Percentiles rank a stretch among this genome's conserved stretches.
phyloP scores from a whole-genome alignment of 2,113 vertebrate species.

The Drymodes brunneopygia region DNA sequence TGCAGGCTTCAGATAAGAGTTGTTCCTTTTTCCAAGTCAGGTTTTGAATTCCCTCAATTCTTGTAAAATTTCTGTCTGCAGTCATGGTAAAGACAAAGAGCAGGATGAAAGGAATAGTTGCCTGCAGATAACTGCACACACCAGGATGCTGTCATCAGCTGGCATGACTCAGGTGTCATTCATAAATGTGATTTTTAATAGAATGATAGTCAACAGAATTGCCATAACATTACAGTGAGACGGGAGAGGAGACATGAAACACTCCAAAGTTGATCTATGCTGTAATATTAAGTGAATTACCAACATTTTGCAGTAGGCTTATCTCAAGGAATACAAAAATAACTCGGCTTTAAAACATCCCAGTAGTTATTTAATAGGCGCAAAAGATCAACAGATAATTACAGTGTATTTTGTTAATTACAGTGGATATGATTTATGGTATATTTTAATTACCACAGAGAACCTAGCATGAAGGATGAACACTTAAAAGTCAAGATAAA shows the following conservation, averaged over 20 bases:
- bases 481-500: conserved; percentile 38
- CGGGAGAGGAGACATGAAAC: neutral
- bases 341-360: conserved; percentile 25
- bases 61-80: conserved; percentile 18
- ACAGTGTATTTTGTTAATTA: conserved; percentile 40
- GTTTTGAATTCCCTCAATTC: conserved; percentile 11
- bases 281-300: conserved; percentile 12
- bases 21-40: neutral
- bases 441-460: conserved; percentile 46
- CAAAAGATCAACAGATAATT: conserved; percentile 56
- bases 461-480: conserved; percentile 11
- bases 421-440: conserved; percentile 16
- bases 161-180: neutral
- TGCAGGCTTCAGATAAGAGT: conserved; percentile 39
- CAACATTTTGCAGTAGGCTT: neutral
- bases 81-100: conserved; percentile 37
- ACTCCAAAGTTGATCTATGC: neutral
- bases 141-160: neutral
- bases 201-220: neutral
- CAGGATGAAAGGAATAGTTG: neutral
- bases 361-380: neutral
- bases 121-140: neutral
- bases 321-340: conserved; percentile 14
- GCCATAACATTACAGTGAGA: neutral
- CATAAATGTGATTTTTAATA: conserved; percentile 16